Evolutionary conservation across 2,888 invertebrate genomes (phyloP).

Genomic region (Sarcophaga rosellei): DNA sequence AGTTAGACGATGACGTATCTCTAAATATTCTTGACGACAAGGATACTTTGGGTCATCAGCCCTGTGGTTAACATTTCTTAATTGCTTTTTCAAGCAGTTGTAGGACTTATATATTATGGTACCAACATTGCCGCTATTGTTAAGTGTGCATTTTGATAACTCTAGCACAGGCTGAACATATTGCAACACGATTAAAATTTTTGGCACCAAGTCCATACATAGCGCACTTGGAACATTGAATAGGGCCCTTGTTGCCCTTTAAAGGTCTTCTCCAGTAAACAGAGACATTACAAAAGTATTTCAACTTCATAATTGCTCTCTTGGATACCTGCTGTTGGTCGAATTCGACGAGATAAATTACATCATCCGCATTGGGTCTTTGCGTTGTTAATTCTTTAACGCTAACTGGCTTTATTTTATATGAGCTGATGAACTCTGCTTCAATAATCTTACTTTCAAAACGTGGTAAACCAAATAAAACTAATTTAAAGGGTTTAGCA

Average conservation of each 20-base stretch:
- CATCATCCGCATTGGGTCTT: background rate
- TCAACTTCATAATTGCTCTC: background rate
- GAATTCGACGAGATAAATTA: constrained; percentile 6
- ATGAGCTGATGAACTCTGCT: background rate
- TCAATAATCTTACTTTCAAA: background rate
- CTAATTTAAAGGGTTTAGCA: background rate
- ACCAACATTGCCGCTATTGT: background rate
- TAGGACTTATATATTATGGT: background rate
- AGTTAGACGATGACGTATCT: too few species aligned
- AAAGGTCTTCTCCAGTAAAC: constrained; percentile 7
- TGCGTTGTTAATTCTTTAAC: background rate
- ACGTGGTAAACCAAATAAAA: background rate
- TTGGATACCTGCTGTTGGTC: background rate
- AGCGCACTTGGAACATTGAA: constrained; percentile 3
- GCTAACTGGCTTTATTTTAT: background rate
- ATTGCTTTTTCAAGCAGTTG: constrained; percentile 1
- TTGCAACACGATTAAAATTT: background rate
- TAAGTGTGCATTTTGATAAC: background rate
- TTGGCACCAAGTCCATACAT: constrained; percentile 11
- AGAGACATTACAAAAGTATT: background rate
- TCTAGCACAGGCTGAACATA: background rate
- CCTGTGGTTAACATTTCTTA: constrained; percentile 2
- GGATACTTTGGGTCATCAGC: background rate
- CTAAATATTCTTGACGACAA: background rate
- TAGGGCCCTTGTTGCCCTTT: background rate